Base-by-base conservation (phyloP, 64 coral and sea anemone genomes). In the Pocillopora verrucosa region DNA sequence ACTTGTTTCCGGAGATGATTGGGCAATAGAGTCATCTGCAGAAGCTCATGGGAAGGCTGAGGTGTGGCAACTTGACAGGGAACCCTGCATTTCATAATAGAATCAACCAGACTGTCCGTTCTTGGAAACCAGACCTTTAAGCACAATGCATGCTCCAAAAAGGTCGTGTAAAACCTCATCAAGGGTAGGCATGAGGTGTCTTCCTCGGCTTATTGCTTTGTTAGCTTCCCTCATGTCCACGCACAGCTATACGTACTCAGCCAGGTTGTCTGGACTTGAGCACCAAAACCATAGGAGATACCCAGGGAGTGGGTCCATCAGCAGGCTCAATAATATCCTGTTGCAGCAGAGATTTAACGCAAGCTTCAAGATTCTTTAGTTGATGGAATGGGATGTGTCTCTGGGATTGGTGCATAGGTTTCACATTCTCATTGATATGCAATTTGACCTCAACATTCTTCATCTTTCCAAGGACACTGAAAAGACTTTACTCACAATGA, bases 391-490 rank as follows among this genome's bases (percentile, higher is more conserved):
- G 87, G 38, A 88, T 86, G 77, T 73, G 76, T 83, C 69, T 58
- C 26, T 89, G 87, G 0, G 26, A 56, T 69, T 94, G 92, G 73
- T 59, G 25, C 35, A 94, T 60, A 20, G 87, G 80, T 60, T 76
- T 84, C 51, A 70, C 80, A 86, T 17, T 76, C 69, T 76, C 82
- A 78, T 92, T 58, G 35, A 92, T 92, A n/a, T 92, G 82, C 36
- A 87, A 57, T 34, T 87, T 92, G 34, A 92, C 85, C 78, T 88
- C n/a, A 56, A 87, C 60, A 88, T 88, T 76, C 30, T 84, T 87
- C 84, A 91, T 84, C 63, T 86, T 86, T 84, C 89, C 89, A n/a
- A 91, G 89, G 45, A 81, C 89, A 91, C 38, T 76, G 16, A 91
- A 91, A n/a, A 91, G 72, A 73, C 19, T 64, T 74, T 30, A 30